Evolutionary conservation across 2,888 invertebrate species (phyloP).

Genomic region (Drosophila nigricruria): DNA sequence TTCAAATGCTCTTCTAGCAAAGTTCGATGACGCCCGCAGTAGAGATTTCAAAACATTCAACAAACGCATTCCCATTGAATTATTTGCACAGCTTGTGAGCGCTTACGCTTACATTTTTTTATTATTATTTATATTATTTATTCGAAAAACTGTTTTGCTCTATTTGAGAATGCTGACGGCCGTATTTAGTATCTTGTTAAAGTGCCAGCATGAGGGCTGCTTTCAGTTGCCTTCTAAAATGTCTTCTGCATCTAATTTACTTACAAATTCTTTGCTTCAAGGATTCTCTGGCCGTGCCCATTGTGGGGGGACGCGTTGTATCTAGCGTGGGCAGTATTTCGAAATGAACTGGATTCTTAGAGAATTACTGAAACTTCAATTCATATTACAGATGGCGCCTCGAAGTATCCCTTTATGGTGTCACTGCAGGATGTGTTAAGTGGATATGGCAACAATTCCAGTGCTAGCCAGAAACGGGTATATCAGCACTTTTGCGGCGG

Average conservation of each 20-base stretch:
- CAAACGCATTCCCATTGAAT: slow-evolving; percentile 45
- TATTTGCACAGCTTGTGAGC: slow-evolving; percentile 80
- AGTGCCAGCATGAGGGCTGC: slow-evolving; percentile 59
- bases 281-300: slow-evolving; percentile 65
- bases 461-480: slow-evolving; percentile 4
- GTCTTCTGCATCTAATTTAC: slow-evolving; percentile 14
- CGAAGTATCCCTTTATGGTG: slow-evolving; percentile 82
- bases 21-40: slow-evolving; percentile 48
- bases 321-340: slow-evolving; percentile 62
- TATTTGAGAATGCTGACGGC: slow-evolving; percentile 48
- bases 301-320: slow-evolving; percentile 79
- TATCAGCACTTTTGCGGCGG: slow-evolving; percentile 84
- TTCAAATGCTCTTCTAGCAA: not conserved
- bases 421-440: slow-evolving; percentile 78
- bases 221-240: slow-evolving; percentile 26
- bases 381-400: slow-evolving; percentile 47
- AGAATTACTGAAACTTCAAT: slow-evolving; percentile 18
- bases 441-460: slow-evolving; percentile 7
- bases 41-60: slow-evolving; percentile 76
- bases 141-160: slow-evolving; percentile 47
- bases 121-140: slow-evolving; percentile 45
- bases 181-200: slow-evolving; percentile 57
- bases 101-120: slow-evolving; percentile 47
- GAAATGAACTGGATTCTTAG: slow-evolving; percentile 2
- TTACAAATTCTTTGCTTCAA: slow-evolving; percentile 15